These are phyloP conservation scores for Idaea aversata DNA, from an alignment of 2,888 invertebrate species.

Conservation along the genomic window DNA sequence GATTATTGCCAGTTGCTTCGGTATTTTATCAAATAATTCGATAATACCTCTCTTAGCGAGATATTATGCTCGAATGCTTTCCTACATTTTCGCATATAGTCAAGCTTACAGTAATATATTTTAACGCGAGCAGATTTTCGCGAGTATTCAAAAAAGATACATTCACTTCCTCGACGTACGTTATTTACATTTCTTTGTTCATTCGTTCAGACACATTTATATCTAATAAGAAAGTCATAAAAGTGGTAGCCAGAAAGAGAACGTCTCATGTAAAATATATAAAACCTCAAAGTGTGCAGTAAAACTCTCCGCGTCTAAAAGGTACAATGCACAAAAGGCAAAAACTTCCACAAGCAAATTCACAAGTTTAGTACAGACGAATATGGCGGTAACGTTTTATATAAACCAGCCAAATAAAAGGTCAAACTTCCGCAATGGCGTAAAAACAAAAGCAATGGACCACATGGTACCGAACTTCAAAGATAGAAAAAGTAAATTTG, in stretches of 20 bases:
- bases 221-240: constrained; percentile 62
- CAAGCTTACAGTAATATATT: constrained; percentile 28
- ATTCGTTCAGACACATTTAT: constrained; percentile 44
- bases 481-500: constrained; percentile 70
- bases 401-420: constrained; percentile 54
- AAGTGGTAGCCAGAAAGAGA: constrained; percentile 49
- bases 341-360: constrained; percentile 48
- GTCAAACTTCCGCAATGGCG: constrained; percentile 60
- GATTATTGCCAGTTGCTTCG: constrained; percentile 62
- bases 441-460: constrained; percentile 56
- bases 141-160: constrained; percentile 31
- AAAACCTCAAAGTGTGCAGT: constrained; percentile 54
- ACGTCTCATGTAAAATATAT: constrained; percentile 54
- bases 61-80: constrained; percentile 58
- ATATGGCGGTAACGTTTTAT: constrained; percentile 39
- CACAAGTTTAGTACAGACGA: constrained; percentile 45
- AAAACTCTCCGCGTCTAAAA: constrained; percentile 53
- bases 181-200: constrained; percentile 44
- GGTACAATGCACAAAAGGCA: constrained; percentile 40
- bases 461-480: constrained; percentile 62
- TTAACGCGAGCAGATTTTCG: constrained; percentile 27
- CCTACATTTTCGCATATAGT: constrained; percentile 31
- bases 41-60: constrained; percentile 61
- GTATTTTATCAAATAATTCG: constrained; percentile 67
- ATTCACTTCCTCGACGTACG: constrained; percentile 17